These are phyloP conservation scores for Pseudanteris insignis DNA, from an alignment of 2,888 invertebrate species.

Conservation along the genomic window DNA sequence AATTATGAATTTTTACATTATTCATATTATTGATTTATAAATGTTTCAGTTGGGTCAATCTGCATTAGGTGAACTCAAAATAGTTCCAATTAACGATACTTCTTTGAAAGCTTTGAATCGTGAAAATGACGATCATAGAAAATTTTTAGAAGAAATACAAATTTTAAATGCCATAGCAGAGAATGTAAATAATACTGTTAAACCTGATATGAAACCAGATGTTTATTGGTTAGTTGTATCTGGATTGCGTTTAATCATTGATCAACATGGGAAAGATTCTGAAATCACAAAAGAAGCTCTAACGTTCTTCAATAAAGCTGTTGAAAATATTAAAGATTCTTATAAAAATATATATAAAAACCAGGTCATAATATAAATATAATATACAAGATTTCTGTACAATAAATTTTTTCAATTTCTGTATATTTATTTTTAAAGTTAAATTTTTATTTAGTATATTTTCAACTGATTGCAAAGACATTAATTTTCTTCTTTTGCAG, in stretches of 20 bases:
- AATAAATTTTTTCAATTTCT: neutral
- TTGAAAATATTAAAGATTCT: conserved; percentile 58
- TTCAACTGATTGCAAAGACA: too few relatives aligned
- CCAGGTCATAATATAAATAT: conserved; percentile 54
- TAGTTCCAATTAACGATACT: conserved; percentile 55
- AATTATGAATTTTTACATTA: conserved; percentile 1
- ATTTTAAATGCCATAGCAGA: conserved; percentile 71
- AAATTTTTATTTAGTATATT: conserved; percentile 24
- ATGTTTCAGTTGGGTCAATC: conserved; percentile 62
- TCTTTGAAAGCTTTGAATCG: conserved; percentile 53
- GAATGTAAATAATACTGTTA: conserved; percentile 68
- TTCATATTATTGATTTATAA: conserved; percentile 10
- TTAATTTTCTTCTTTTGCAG: conserved; percentile 40
- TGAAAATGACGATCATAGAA: conserved; percentile 70
- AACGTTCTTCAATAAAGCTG: conserved; percentile 69
- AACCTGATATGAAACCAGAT: conserved; percentile 71
- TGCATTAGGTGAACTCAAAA: conserved; percentile 62
- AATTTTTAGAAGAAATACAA: conserved; percentile 73
- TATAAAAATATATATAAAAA: conserved; percentile 63
- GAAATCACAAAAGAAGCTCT: conserved; percentile 74
- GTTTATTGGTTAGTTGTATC: conserved; percentile 75
- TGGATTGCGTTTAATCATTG: conserved; percentile 73
- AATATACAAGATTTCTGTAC: neutral
- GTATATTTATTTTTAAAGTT: too few relatives aligned
- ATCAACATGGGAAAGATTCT: conserved; percentile 75